These are phyloP conservation scores for Apis dorsata DNA, from an alignment of 1,140 invertebrate species.

Conservation along the genomic window DNA sequence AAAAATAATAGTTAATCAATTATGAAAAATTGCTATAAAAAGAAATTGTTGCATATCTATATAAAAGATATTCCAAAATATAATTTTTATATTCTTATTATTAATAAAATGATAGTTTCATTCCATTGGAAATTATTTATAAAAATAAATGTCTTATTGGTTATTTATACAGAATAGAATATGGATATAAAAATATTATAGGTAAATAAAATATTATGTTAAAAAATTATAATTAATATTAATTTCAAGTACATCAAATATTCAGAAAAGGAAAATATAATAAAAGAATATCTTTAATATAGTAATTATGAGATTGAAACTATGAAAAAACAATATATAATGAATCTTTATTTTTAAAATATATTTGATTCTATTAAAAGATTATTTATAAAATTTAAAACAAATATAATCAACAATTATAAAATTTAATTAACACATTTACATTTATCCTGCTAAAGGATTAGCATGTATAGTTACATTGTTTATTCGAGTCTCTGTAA, in stretches of 20 bases:
- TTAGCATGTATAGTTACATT: slow-evolving; percentile 97
- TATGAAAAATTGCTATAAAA: slow-evolving; percentile 84
- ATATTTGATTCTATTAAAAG: slow-evolving; percentile 89
- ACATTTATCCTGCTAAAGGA: slow-evolving; percentile 88
- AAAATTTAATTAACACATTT: background rate
- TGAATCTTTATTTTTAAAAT: slow-evolving; percentile 85
- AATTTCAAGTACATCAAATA: slow-evolving; percentile 80
- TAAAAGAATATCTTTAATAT: slow-evolving; percentile 84
- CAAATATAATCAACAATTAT: background rate
- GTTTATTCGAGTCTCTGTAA: slow-evolving; percentile 92
- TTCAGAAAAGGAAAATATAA: slow-evolving; percentile 82
- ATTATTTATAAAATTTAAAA: slow-evolving; percentile 74
- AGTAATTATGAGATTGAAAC: slow-evolving; percentile 91
- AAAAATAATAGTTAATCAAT: slow-evolving; percentile 84
- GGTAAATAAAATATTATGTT: slow-evolving; percentile 77
- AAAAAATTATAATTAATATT: slow-evolving; percentile 19
- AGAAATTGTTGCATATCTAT: slow-evolving; percentile 88
- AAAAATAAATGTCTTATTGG: slow-evolving; percentile 89
- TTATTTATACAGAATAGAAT: slow-evolving; percentile 90
- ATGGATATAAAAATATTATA: slow-evolving; percentile 86
- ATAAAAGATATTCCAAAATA: slow-evolving; percentile 73
- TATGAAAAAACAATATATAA: slow-evolving; percentile 86
- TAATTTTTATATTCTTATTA: background rate
- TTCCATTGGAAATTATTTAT: slow-evolving; percentile 90
- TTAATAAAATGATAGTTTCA: slow-evolving; percentile 76